Conservation (phyloP, 1,140 invertebrate genomes). For the Maniola jurtina region DNA sequence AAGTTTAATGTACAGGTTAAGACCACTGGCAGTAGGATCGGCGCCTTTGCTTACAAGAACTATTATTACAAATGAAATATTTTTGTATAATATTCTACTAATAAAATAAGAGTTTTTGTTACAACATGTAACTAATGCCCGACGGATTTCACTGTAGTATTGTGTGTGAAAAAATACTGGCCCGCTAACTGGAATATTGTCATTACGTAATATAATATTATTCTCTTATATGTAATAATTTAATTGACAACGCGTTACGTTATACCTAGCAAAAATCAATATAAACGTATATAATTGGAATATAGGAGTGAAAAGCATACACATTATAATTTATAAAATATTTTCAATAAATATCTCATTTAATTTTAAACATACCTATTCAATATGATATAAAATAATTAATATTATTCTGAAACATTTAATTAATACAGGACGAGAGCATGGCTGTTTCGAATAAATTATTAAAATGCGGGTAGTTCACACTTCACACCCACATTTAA, state of each 20-base stretch:
- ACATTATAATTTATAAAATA: slow-evolving; percentile 6
- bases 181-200: slow-evolving; percentile 34
- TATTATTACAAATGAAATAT: slow-evolving; percentile 6
- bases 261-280: slow-evolving; percentile 21
- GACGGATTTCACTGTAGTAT: slow-evolving; percentile 23
- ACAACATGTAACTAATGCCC: slow-evolving; percentile 29
- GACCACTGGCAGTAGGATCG: no score
- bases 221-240: slow-evolving; percentile 32
- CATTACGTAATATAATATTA: slow-evolving; percentile 26
- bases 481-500: no score
- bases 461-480: no score
- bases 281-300: slow-evolving; percentile 15
- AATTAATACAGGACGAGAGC: no score
- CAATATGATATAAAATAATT: not conserved
- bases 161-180: slow-evolving; percentile 38
- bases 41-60: slow-evolving; percentile 18
- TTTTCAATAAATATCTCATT: not conserved
- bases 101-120: slow-evolving; percentile 17
- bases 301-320: slow-evolving; percentile 17
- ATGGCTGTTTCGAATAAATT: no score
- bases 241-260: slow-evolving; percentile 37
- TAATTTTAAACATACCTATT: not conserved
- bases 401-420: not conserved
- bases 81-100: slow-evolving; percentile 16
- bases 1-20: no score